Conservation (phyloP, 2,113 vertebrate genomes). For the Piprites chloris region DNA sequence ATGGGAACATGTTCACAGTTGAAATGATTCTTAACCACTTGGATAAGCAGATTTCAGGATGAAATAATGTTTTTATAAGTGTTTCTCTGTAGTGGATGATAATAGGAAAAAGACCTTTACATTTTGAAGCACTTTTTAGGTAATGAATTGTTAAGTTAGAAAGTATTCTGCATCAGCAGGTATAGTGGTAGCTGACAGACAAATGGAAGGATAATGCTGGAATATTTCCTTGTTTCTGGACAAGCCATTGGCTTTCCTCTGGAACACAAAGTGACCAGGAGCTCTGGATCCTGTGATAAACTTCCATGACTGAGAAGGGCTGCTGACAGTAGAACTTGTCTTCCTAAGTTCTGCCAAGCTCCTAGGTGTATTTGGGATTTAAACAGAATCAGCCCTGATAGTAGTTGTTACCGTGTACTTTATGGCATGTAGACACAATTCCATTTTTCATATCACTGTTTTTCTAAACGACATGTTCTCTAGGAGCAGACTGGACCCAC, state of each 20-base stretch:
- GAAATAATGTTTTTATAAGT: background rate
- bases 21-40: background rate
- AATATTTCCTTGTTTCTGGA: background rate
- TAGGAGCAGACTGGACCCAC: background rate
- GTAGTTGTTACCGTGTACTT: background rate
- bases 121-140: background rate
- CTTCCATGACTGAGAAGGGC: background rate
- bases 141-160: background rate
- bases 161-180: background rate
- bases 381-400: background rate
- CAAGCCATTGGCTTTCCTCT: background rate
- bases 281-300: background rate
- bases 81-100: background rate
- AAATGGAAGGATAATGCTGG: background rate
- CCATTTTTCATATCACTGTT: background rate
- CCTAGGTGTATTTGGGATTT: background rate
- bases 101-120: background rate
- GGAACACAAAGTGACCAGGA: background rate
- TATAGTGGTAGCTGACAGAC: background rate
- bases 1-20: background rate
- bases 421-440: background rate
- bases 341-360: background rate
- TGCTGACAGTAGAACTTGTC: background rate
- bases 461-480: background rate
- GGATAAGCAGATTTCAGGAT: background rate